Evolutionary conservation across 2,797 vertebrate species (phyloP), one percentile per base, ranked within the genome.

Genomic region (Labeo calbasu): DNA sequence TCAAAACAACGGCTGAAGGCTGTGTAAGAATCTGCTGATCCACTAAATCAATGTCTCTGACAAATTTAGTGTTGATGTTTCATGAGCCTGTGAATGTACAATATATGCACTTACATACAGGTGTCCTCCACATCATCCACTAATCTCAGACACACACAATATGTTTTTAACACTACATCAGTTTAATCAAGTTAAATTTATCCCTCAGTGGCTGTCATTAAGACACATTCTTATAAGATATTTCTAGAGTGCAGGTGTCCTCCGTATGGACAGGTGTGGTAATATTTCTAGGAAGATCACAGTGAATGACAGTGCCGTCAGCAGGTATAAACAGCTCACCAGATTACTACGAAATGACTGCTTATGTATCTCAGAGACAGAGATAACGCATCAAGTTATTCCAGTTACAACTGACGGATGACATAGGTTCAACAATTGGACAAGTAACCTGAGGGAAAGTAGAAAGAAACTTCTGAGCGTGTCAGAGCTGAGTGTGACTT

Each of bases 361-460:
- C 32, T 61, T 73, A 21, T 23, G 5, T 17, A 65, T n/a, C 48
- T 53, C n/a, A 0, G 59, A 65, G 14, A 81, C 43, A 59, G 53
- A 28, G 23, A 76, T n/a, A 57, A 57, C 32, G 23, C 43, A 79
- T 76, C 59, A 55, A 76, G 81, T 82, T 66, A 25, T 53, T 76
- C 81, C 61, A 43, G 71, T 66, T 53, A 55, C 19, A 55, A 76
- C 59, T 76, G 59, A 82, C 7, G 14, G 46, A 12, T 53, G 59
- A 75, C 71, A 68, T 9, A 28, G 40, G 28, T 55, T 63, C 40
- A 50, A n/a, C 25, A n/a, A 46, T 9, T 12, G 14, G 17, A 28
- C 8, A n/a, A 80, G 6, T 70, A 48, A 23, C n/a, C n/a, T 4
- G 6, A 46, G 9, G n/a, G 2, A 63, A 78, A 2, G 23, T 19